phyloP scores from a whole-genome alignment of 2,113 vertebrate genomes.

The Zootoca vivipara region DNA sequence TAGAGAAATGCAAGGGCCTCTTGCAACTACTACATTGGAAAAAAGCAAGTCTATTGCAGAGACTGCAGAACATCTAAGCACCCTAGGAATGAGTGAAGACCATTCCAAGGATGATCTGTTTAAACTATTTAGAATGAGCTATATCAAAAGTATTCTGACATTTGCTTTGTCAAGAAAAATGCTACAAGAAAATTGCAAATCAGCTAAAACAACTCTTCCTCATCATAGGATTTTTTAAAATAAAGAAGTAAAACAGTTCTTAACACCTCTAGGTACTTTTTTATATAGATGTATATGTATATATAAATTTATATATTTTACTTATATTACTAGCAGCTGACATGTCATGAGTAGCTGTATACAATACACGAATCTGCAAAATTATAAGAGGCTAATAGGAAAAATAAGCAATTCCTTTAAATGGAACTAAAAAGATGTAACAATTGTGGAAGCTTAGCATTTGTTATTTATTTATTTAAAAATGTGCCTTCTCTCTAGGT shows the following conservation, averaged over 20 bases:
- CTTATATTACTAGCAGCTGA: constrained; percentile 54
- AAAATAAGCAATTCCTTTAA: background rate
- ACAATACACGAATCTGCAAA: background rate
- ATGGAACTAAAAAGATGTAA: background rate
- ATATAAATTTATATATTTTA: constrained; percentile 57
- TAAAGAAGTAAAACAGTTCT: constrained; percentile 40
- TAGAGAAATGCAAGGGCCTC: background rate
- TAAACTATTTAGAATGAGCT: background rate
- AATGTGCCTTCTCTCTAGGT: background rate
- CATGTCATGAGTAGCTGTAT: constrained; percentile 7
- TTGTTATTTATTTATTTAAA: background rate
- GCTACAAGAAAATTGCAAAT: constrained; percentile 38
- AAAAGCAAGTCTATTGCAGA: constrained; percentile 27
- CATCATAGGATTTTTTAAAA: constrained; percentile 2
- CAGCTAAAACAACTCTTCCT: constrained; percentile 37
- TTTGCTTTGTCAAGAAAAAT: constrained; percentile 45
- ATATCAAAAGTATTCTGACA: constrained; percentile 34
- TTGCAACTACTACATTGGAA: background rate
- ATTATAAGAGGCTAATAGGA: background rate
- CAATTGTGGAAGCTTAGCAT: background rate
- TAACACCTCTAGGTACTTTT: constrained; percentile 38
- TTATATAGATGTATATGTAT: constrained; percentile 27
- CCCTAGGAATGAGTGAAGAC: background rate
- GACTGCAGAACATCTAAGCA: constrained; percentile 23
- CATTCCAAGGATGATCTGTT: background rate